Evolutionary conservation across 2,797 vertebrate genomes (phyloP).

Genomic region (Adrianichthys oophorus): DNA sequence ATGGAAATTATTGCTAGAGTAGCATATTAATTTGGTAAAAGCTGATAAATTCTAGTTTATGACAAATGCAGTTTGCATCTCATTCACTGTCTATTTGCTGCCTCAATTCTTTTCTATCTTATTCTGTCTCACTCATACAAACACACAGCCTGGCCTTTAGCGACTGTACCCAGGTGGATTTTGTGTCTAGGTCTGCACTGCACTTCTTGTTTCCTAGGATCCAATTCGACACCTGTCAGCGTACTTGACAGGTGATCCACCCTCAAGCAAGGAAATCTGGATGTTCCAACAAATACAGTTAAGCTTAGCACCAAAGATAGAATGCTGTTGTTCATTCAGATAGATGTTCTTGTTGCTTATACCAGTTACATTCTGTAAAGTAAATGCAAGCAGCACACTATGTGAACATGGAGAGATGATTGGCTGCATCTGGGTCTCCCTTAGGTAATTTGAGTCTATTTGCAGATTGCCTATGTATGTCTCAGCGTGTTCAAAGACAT

Average conservation of each 20-base stretch:
- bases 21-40: background rate
- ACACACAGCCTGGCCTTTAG: constrained; percentile 30
- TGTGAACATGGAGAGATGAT: constrained; percentile 10
- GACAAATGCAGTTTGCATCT: background rate
- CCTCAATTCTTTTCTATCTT: background rate
- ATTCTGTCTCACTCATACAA: background rate
- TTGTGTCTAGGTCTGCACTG: constrained; percentile 25
- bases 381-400: background rate
- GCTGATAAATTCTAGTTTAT: background rate
- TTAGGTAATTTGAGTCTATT: constrained; percentile 25
- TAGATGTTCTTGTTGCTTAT: background rate
- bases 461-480: constrained; percentile 14
- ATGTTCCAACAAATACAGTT: constrained; percentile 21
- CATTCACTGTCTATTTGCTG: constrained; percentile 1
- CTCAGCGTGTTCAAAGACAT: constrained; percentile 5
- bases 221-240: constrained; percentile 57
- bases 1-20: background rate
- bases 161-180: constrained; percentile 54
- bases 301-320: background rate
- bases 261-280: constrained; percentile 16
- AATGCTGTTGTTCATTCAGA: constrained; percentile 1
- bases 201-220: constrained; percentile 37
- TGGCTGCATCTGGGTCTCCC: constrained; percentile 30
- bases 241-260: constrained; percentile 32
- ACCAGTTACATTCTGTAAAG: constrained; percentile 5